phyloP scores from a whole-genome alignment of 2,113 vertebrate genomes.

The Dicaeum eximium region DNA sequence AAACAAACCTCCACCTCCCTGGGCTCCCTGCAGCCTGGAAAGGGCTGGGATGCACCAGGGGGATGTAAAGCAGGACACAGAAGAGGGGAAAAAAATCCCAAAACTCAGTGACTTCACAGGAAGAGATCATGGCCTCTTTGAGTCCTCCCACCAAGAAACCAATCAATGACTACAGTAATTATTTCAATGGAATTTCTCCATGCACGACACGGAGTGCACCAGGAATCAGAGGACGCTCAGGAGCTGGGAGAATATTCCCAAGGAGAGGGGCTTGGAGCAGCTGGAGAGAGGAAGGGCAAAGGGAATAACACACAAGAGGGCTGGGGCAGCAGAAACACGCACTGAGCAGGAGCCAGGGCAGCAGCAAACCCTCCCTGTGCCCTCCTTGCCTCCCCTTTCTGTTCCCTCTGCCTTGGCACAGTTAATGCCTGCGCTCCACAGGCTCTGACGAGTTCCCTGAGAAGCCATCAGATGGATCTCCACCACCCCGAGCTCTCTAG shows the following conservation, averaged over 20 bases:
- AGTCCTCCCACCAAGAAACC: not conserved
- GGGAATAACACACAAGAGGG: accelerated
- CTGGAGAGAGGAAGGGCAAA: not conserved
- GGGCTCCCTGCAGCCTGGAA: not conserved
- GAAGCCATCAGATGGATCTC: conserved; percentile 10
- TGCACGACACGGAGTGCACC: accelerated
- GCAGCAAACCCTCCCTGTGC: accelerated
- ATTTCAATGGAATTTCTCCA: not conserved
- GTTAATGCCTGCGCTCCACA: not conserved
- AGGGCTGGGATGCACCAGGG: not conserved
- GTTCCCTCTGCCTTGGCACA: not conserved
- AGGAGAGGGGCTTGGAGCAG: accelerated
- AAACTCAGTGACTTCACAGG: not conserved
- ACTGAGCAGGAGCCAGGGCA: not conserved
- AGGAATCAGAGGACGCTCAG: not conserved
- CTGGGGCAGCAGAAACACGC: not conserved
- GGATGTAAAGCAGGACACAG: not conserved
- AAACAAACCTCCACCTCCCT: not conserved
- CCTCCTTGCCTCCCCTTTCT: not conserved
- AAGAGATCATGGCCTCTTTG: accelerated
- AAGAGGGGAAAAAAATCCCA: accelerated
- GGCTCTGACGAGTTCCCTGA: not conserved
- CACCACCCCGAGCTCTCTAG: not conserved
- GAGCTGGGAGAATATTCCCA: not conserved
- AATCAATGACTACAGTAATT: not conserved